phyloP scores from a whole-genome alignment of 2,888 invertebrate species.

The Ophraella communa region DNA sequence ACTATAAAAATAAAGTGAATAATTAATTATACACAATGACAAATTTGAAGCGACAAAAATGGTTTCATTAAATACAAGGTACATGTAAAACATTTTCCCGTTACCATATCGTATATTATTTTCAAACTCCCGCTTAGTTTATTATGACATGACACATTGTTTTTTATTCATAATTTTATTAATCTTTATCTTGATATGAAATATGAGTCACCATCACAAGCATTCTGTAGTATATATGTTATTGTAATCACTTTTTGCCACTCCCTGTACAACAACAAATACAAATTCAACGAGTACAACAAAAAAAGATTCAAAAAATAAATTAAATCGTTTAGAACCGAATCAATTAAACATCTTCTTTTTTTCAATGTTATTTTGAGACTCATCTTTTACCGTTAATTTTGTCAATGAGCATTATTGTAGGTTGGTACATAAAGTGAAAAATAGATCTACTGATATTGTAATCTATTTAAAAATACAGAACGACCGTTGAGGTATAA shows the following conservation, averaged over 20 bases:
- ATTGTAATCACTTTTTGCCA: background rate
- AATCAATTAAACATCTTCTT: too few relatives aligned
- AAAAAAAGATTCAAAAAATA: background rate
- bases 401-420: too few relatives aligned
- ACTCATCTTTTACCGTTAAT: too few relatives aligned
- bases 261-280: too few relatives aligned
- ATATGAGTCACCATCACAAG: background rate
- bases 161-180: background rate
- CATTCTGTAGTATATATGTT: background rate
- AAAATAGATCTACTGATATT: background rate
- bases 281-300: too few relatives aligned
- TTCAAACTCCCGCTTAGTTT: background rate
- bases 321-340: background rate
- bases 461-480: background rate
- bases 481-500: constrained; percentile 14
- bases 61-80: too few relatives aligned
- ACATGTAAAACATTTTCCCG: too few relatives aligned
- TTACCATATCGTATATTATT: background rate
- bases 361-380: too few relatives aligned
- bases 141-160: background rate
- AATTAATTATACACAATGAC: too few relatives aligned
- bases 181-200: background rate
- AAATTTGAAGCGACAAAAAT: too few relatives aligned
- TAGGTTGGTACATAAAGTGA: background rate
- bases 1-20: too few relatives aligned